Base-by-base conservation (phyloP, 2,797 vertebrate species). In the Chaetodon trifasciatus region DNA sequence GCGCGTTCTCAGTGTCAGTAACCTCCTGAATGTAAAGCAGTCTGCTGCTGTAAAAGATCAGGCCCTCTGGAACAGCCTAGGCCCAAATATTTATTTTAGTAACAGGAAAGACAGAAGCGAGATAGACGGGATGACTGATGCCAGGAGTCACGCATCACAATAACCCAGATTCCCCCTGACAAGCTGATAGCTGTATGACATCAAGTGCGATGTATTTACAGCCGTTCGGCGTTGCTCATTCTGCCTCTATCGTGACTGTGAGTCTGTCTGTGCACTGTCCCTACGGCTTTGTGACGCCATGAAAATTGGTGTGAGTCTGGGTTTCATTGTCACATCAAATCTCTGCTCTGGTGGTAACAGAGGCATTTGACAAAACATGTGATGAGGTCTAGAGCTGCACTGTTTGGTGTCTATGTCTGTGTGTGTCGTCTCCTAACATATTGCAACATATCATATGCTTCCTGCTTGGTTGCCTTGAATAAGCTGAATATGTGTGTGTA, bases 51-150 rank as follows among this genome's bases (percentile, higher is more conserved):
- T 44, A 28, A 53, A n/a, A 58, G 35, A 62, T 15, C 28, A 39
- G 61, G 9, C 67, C 56, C 61, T 71, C 62, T 80, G 64, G 72
- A 69, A 44, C 11, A 55, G 66, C 76, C 61, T 32, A 70, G 57
- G 58, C 70, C 79, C 46, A 86, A 86, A 81, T 91, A 85, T 91
- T 82, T 89, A 86, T 84, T 85, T 84, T 74, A 76, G 81, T 56
- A 73, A 70, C 79, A 76, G 71, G 67, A 82, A 82, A 69, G 65
- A 73, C 21, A 1, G 24, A 55, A 70, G 67, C 1, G 32, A 60
- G 62, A 85, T 42, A 53, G 47, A 53, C 24, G 42, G 23, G 44
- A 70, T 64, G 72, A 76, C 53, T 77, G 78, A 82, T 10, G 39
- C 46, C 47, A 63, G 28, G 52, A 80, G 67, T 79, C 66, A 55